Conservation (phyloP, 2,113 vertebrate species). For the Chloroceryle aenea region DNA sequence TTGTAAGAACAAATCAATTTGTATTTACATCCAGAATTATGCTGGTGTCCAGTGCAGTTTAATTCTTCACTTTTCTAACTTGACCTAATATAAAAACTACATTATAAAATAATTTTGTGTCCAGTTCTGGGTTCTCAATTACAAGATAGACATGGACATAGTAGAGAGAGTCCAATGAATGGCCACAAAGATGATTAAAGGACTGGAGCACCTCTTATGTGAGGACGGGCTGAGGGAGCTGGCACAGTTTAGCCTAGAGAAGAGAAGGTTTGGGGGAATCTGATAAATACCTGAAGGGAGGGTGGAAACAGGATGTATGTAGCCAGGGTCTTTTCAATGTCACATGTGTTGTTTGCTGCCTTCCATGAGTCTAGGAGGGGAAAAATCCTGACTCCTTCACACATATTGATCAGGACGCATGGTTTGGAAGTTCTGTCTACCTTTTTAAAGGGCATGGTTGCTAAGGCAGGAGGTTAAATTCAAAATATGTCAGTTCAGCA, state of each 20-base stretch:
- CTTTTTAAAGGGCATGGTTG: background rate
- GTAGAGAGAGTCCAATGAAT: background rate
- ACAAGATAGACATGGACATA: background rate
- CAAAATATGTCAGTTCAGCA: background rate
- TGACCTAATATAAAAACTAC: background rate
- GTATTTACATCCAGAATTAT: background rate
- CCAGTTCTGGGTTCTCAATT: background rate
- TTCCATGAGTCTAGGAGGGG: background rate
- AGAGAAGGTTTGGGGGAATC: background rate
- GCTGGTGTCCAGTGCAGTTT: background rate
- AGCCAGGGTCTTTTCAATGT: background rate
- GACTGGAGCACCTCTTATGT: background rate
- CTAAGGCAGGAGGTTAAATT: background rate
- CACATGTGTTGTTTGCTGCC: too few relatives aligned
- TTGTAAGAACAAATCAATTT: background rate
- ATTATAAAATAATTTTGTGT: background rate
- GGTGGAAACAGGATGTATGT: background rate
- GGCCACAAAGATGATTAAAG: background rate
- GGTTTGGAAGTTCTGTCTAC: background rate
- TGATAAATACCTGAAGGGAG: background rate
- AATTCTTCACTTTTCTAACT: background rate
- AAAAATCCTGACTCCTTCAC: background rate
- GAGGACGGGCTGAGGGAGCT: background rate
- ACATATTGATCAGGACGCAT: background rate
- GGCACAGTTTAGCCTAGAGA: background rate